Base-by-base conservation (phyloP, 2,797 vertebrate genomes). In the Muscicapa striata region DNA sequence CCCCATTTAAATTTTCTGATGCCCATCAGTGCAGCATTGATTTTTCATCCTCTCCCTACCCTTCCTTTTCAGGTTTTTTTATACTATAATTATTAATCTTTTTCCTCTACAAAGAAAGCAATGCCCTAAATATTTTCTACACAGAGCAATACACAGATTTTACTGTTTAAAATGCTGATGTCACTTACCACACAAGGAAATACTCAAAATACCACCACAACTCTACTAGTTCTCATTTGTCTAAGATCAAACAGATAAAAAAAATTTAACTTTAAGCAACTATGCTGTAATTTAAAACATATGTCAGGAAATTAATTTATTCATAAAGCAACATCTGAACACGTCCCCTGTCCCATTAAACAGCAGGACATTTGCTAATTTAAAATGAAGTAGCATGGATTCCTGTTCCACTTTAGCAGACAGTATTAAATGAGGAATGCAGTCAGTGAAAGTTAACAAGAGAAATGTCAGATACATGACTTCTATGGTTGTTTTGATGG, bases 221-320 rank as follows among this genome's bases (percentile, higher is more conserved):
- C 75, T 93, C 43, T 90, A 79, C 62, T 67, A 93, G 73, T 94
- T 96, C 91, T 96, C 88, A 92, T 93, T 90, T 86, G 94, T 91
- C 40, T 45, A 36, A 91, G 87, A 96, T 96, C 93, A 97, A 94
- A 96, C 78, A 93, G 87, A 90, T 92, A 3, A 36, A 52, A 91
- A 95, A 61, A 32, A 32, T 0, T 10, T n/a, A 36, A 93, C 70
- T 80, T 96, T 95, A 95, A 91, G 78, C 81, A 90, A 91, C 75
- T 85, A 84, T 6, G 43, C 59, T 86, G 49, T 95, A 97, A 97
- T 93, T 93, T 97, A 96, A 97, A 97, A 96, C 97, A 98, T 75
- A 97, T 93, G 96, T 69, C 96, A 97, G 96, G 96, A 98, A 98
- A 97, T 96, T 78, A 97, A 96, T 95, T 94, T 96, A 97, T 97